Percentiles rank a stretch among this genome's conserved stretches.
phyloP scores from a whole-genome alignment of 1,140 invertebrate species.

The Aphaenogaster ashmeadi region DNA sequence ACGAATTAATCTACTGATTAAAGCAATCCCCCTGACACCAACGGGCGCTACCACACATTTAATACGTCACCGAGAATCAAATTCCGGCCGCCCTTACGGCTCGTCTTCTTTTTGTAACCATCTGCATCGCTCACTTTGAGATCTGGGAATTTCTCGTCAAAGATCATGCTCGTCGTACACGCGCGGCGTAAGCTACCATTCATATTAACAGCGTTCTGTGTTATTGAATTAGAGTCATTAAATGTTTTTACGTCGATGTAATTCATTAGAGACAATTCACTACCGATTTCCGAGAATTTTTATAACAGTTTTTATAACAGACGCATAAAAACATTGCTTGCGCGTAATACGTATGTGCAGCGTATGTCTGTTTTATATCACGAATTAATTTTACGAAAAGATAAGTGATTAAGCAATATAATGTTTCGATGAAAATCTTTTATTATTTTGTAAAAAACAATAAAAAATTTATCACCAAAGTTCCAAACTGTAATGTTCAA shows the following conservation, averaged over 20 bases:
- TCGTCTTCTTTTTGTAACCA: slow-evolving; percentile 78
- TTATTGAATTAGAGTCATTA: slow-evolving; percentile 42
- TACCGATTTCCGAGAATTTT: background rate
- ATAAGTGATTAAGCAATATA: background rate
- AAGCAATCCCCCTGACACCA: slow-evolving; percentile 85
- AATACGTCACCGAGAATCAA: slow-evolving; percentile 86
- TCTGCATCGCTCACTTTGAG: slow-evolving; percentile 77
- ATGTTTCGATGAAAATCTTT: background rate
- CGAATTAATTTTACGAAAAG: background rate
- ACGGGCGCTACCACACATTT: slow-evolving; percentile 84
- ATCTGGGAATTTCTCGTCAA: slow-evolving; percentile 66
- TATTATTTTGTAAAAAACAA: background rate
- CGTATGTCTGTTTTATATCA: background rate
- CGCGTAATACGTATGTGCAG: background rate
- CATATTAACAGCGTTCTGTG: slow-evolving; percentile 2
- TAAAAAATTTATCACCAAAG: background rate
- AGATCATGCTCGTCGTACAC: slow-evolving; percentile 23
- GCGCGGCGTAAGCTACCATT: slow-evolving; percentile 1
- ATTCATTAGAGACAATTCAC: slow-evolving; percentile 17
- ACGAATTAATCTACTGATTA: slow-evolving; percentile 87
- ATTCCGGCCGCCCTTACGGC: slow-evolving; percentile 80
- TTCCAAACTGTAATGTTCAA: background rate
- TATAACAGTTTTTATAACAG: background rate
- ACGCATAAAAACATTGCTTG: background rate
- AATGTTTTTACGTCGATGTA: slow-evolving; percentile 20